These are phyloP conservation scores for Toxotes chatareus DNA, from an alignment of 2,113 vertebrate species.

Conservation along the genomic window DNA sequence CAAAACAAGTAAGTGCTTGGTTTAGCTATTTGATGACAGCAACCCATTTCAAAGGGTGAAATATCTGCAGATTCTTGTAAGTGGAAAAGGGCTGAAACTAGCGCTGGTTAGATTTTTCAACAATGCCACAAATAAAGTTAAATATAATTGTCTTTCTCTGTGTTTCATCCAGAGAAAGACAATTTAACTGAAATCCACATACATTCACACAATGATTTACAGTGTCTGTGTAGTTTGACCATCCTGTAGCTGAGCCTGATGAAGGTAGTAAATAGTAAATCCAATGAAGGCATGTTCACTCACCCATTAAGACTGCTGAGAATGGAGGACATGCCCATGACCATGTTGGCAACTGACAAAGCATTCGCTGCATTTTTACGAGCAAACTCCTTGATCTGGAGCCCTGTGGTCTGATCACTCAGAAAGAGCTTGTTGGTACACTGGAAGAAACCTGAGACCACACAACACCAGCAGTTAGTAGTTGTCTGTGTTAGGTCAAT, in stretches of 20 bases:
- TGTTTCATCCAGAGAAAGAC: too few relatives aligned
- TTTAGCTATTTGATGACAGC: constrained; percentile 31
- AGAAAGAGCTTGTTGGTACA: constrained; percentile 84
- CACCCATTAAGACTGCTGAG: constrained; percentile 91
- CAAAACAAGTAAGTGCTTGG: constrained; percentile 33
- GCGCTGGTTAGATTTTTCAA: not conserved
- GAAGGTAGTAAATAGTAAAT: not conserved
- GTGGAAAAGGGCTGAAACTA: not conserved
- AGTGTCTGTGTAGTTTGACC: not conserved
- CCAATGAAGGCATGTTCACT: constrained; percentile 41
- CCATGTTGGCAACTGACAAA: constrained; percentile 90
- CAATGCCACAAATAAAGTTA: not conserved
- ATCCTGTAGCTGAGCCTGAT: not conserved
- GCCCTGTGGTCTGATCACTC: constrained; percentile 64
- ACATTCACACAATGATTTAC: not conserved
- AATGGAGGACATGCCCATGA: constrained; percentile 91
- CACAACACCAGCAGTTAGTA: constrained; percentile 62
- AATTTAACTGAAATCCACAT: not conserved
- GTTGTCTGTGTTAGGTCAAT: constrained; percentile 23
- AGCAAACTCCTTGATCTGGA: constrained; percentile 86
- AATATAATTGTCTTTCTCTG: not conserved
- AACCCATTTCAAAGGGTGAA: not conserved
- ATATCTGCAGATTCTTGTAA: not conserved
- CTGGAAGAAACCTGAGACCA: constrained; percentile 87
- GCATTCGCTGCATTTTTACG: constrained; percentile 90